phyloP scores from a whole-genome alignment of 2,113 vertebrate species.

The Microtus richardsoni region DNA sequence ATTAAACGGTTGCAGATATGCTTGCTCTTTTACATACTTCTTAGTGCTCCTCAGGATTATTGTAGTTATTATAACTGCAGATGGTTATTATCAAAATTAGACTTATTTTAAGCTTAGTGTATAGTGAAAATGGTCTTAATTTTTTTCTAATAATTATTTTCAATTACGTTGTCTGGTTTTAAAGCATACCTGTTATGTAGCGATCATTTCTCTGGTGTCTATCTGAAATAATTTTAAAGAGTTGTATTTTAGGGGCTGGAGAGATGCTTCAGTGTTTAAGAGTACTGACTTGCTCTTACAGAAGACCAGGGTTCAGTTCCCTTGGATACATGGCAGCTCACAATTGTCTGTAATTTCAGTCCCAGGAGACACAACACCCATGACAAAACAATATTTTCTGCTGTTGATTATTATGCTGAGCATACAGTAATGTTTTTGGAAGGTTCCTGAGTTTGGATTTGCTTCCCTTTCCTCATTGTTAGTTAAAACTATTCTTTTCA shows the following conservation, averaged over 20 bases:
- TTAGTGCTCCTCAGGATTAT: not conserved
- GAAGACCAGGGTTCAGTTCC: not conserved
- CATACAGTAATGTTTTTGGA: not conserved
- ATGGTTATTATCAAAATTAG: not conserved
- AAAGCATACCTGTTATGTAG: not conserved
- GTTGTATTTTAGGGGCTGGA: not conserved
- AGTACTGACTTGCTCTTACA: not conserved
- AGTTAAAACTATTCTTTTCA: not conserved
- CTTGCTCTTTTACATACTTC: not conserved
- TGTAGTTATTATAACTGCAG: not conserved
- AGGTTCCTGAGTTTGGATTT: conserved; percentile 30
- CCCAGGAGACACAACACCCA: not conserved
- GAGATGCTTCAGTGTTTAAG: not conserved
- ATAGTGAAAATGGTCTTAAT: not conserved
- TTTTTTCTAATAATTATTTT: not conserved
- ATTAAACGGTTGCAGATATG: not conserved
- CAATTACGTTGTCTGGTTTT: conserved; percentile 11
- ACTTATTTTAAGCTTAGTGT: not conserved
- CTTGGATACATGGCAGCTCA: not conserved
- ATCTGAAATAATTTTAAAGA: conserved; percentile 27
- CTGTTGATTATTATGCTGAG: conserved; percentile 25
- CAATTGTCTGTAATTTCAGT: not conserved
- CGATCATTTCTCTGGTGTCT: conserved; percentile 25
- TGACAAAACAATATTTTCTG: conserved; percentile 6
- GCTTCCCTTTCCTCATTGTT: conserved; percentile 42